Evolutionary conservation across 2,113 vertebrate genomes (phyloP).

Genomic region (Vanacampus margaritifer): DNA sequence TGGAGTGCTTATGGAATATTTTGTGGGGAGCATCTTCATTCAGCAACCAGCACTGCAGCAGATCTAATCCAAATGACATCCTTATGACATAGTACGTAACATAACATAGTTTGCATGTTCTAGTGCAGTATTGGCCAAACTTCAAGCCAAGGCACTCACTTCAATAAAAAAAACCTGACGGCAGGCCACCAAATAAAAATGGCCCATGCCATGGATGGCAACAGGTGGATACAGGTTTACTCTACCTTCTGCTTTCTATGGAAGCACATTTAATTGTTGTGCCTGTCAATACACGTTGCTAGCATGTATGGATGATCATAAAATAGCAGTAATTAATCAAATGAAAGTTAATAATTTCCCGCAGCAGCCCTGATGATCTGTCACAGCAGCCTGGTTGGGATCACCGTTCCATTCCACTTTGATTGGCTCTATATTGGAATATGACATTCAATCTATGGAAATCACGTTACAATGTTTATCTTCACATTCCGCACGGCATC

Average conservation of each 20-base stretch:
- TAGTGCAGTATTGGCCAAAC: not conserved
- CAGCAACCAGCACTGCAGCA: slow-evolving; percentile 26
- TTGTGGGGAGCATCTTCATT: slow-evolving; percentile 16
- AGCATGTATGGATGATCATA: not conserved
- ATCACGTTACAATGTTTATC: not conserved
- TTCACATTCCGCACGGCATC: not conserved
- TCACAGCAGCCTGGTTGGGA: too few relatives aligned
- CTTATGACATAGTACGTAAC: not conserved
- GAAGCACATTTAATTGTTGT: not conserved
- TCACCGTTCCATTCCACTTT: too few relatives aligned
- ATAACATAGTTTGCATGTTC: not conserved
- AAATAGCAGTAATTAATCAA: not conserved
- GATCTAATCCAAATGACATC: not conserved
- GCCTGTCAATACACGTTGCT: not conserved
- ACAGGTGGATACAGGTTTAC: not conserved
- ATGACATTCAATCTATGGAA: too few relatives aligned
- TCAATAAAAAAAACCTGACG: not conserved
- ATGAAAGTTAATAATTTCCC: not conserved
- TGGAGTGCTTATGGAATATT: too few relatives aligned
- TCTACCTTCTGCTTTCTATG: not conserved
- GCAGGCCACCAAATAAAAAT: not conserved
- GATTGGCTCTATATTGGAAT: not conserved
- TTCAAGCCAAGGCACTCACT: not conserved
- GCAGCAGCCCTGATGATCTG: too few relatives aligned
- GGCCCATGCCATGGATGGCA: not conserved